phyloP scores from a whole-genome alignment of 2,888 invertebrate genomes.

The Acheta domesticus region DNA sequence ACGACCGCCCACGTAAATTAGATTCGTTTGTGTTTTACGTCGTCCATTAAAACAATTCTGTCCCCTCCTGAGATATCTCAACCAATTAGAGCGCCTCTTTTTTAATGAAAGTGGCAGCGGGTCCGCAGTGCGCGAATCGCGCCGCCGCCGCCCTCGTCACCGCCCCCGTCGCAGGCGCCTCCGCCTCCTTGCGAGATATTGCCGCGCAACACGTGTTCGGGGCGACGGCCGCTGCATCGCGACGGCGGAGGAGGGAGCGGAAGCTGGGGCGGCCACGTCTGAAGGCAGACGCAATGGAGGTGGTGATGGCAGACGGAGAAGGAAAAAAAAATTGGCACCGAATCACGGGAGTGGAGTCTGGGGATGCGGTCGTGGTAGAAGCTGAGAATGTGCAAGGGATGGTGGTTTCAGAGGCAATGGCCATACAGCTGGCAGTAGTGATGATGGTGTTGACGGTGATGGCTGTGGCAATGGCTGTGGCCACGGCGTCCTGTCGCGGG shows the following conservation, averaged over 20 bases:
- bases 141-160: background rate
- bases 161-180: background rate
- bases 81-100: background rate
- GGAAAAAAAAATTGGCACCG: background rate
- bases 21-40: constrained; percentile 9
- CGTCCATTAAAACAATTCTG: constrained; percentile 9
- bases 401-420: background rate
- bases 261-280: no score
- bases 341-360: background rate
- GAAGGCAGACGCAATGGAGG: no score
- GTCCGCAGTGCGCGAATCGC: background rate
- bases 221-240: background rate
- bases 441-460: background rate
- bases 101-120: constrained; percentile 10
- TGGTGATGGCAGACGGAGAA: background rate
- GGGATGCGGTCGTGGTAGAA: background rate
- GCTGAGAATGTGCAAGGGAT: background rate
- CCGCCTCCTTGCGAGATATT: constrained; percentile 18
- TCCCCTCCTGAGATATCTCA: constrained; percentile 18
- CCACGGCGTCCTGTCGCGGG: background rate
- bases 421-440: background rate
- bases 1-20: constrained; percentile 6
- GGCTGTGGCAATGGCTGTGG: background rate
- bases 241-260: background rate
- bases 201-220: constrained; percentile 10